These are phyloP conservation scores for Bostrychus sinensis DNA, from an alignment of 2,113 vertebrate species.

Conservation along the genomic window DNA sequence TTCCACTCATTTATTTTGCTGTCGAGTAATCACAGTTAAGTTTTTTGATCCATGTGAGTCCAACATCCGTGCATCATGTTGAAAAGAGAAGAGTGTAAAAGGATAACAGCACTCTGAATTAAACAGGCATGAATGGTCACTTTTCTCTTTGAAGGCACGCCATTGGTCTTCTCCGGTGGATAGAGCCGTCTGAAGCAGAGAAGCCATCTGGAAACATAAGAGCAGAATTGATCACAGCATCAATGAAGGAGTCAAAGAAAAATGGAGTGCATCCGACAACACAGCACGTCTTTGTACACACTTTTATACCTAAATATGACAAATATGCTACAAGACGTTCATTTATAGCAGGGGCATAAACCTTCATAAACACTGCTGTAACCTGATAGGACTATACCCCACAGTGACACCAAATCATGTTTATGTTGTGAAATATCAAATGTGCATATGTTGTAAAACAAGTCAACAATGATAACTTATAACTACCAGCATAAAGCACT, in stretches of 20 bases:
- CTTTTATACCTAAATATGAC: slow-evolving; percentile 8
- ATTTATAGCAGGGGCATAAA: slow-evolving; percentile 4
- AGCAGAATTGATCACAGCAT: slow-evolving; percentile 12
- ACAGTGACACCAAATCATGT: background rate
- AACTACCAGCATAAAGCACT: too few species aligned
- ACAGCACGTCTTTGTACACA: background rate
- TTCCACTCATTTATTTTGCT: slow-evolving; percentile 1
- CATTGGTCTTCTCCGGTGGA: background rate
- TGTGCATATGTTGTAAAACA: background rate
- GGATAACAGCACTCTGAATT: background rate
- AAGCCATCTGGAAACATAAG: slow-evolving; percentile 16
- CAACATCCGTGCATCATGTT: background rate
- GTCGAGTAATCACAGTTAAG: background rate
- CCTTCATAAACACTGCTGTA: background rate
- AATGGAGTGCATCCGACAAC: background rate
- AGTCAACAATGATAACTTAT: too few species aligned
- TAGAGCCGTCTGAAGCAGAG: background rate
- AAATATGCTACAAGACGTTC: background rate
- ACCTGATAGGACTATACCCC: background rate
- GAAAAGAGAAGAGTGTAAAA: background rate
- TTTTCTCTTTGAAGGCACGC: background rate
- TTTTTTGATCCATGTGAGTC: background rate
- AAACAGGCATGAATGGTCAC: slow-evolving; percentile 5
- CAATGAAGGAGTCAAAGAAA: background rate
- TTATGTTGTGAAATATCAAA: background rate